phyloP scores from a whole-genome alignment of 2,113 vertebrate species.

The Cricetomys ansorgei region DNA sequence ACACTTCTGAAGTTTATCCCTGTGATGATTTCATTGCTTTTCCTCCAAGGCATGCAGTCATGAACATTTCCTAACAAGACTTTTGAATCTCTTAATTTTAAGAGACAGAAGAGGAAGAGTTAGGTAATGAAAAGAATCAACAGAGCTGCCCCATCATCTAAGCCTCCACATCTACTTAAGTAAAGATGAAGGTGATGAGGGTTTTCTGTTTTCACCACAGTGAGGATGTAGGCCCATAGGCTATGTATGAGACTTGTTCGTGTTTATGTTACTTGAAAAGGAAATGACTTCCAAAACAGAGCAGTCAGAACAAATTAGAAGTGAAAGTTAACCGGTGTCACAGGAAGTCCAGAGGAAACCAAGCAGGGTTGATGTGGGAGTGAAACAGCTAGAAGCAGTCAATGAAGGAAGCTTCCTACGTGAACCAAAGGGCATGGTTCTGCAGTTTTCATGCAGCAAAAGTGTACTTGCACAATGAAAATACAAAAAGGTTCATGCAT shows the following conservation, averaged over 20 bases:
- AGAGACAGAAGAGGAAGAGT: not conserved
- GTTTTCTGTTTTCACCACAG: no score
- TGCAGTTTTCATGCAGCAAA: not conserved
- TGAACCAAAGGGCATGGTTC: not conserved
- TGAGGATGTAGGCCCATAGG: not conserved
- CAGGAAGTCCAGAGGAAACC: conserved; percentile 25
- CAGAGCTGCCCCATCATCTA: not conserved
- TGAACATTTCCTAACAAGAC: not conserved
- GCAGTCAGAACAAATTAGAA: not conserved
- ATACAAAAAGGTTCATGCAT: not conserved
- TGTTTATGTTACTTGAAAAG: not conserved
- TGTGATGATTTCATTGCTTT: not conserved
- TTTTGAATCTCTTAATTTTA: not conserved
- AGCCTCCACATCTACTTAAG: accelerated
- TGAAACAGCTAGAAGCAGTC: not conserved
- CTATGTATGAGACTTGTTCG: accelerated
- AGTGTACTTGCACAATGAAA: not conserved
- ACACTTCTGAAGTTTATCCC: no score
- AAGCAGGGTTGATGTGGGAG: not conserved
- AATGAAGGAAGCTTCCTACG: not conserved
- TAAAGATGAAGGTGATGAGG: not conserved
- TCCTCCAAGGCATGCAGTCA: not conserved
- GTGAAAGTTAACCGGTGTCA: not conserved
- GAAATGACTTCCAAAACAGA: not conserved
- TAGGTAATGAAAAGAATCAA: not conserved